Evolutionary conservation across 2,888 invertebrate genomes (phyloP), one percentile per base, ranked within the genome.

Genomic region (Sphaeridia pumilis): DNA sequence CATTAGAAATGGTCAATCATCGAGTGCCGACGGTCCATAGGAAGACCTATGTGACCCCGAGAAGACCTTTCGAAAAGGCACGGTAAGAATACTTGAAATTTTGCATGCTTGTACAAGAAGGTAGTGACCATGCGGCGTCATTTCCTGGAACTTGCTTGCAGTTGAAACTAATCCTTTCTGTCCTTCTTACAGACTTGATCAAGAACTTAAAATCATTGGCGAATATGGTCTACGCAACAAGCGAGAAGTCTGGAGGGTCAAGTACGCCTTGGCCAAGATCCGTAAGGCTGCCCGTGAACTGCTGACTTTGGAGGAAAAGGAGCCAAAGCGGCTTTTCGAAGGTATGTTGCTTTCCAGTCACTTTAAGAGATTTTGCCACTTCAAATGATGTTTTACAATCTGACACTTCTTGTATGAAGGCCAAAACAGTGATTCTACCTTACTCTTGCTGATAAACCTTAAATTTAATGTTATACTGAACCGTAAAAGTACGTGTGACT

Each of bases 191-290:
- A 64, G 64, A 76, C 79, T 99, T 62, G 98, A 99, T 72, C 90
- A 93, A 74, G 98, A 99, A 76, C 84, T 99, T 71, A 94, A 94
- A 74, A 87, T 94, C 71, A 97, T 98, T 69, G 98, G 98, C 68
- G 94, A 98, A 73, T 99, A 92, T 77, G 98, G 98, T 74, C 83
- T 99, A 49, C 82, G 95, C 64, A 99, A 99, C 78, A 99, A 99
- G 75, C 86, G 97, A 67, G 98, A 99, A 74, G 95, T 99, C 61
- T 99, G 98, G 98, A 80, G 97, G 61, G 97, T 99, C 41, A 99
- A 97, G 74, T 95, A 90, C 75, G 90, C 94, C 12, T 76, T 99
- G 66, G 98, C 97, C 54, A 94, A 97, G 73, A 98, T 98, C 75
- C 89, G 98, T 71, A 98, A 97, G 75, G 97, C 95, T 72, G 98